Base-by-base conservation (phyloP, 2,113 vertebrate species). In the Bujurquina vittata region DNA sequence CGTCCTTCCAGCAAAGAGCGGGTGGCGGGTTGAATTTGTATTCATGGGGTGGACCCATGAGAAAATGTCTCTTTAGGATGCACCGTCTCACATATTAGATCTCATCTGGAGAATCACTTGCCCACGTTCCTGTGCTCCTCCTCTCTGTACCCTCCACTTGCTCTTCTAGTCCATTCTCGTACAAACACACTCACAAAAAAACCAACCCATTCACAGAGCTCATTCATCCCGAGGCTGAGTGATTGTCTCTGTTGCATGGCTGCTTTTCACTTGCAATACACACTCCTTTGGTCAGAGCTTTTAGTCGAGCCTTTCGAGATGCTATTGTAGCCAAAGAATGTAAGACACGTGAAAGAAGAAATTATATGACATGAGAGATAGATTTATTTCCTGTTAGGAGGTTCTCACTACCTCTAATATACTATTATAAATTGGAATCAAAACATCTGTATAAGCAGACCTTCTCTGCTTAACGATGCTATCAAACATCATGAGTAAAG, bases 41-140 rank as follows among this genome's bases (percentile, higher is more conserved):
- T 96, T 94, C 95, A 94, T 91, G 91, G 81, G 77, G 88, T 94
- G 74, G 86, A 73, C 89, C 93, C 94, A 95, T 95, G 95, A 96
- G 95, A 93, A 96, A 95, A 95, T 87, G 95, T 95, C 95, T 95
- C 91, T 94, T 95, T 95, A 91, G 88, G 91, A 94, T 93, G 93
- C 89, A 88, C 78, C 84, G 91, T 95, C 94, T 94, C 91, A 95
- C 93, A 95, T 95, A 95, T 95, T 96, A 94, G 94, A 94, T 94
- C 94, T 95, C 95, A 95, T 95, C 95, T 94, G 93, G 93, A 94
- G 90, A 94, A 95, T 94, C 95, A 90, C 92, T 94, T 87, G 85
- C 85, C 79, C 84, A 88, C 85, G 85, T 91, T 87, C 73, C 83
- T 63, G 79, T 77, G 87, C 91, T 88, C 86, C 89, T 90, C 90